These are phyloP conservation scores for Lysiphlebus fabarum DNA, from an alignment of 1,140 invertebrate species.

Conservation along the genomic window DNA sequence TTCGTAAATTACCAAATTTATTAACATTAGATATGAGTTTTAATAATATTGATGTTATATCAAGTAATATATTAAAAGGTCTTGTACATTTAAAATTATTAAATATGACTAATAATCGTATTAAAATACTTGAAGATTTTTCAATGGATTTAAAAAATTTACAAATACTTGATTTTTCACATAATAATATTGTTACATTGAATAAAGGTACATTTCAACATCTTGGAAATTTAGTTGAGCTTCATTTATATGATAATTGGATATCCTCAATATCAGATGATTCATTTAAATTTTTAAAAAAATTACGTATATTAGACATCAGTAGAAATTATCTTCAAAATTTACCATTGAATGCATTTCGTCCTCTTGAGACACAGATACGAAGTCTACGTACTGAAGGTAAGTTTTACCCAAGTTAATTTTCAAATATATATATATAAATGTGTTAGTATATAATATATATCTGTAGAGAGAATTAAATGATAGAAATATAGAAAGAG, in stretches of 20 bases:
- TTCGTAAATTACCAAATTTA: constrained; percentile 72
- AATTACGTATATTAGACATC: constrained; percentile 75
- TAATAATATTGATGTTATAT: constrained; percentile 80
- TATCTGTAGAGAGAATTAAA: no score
- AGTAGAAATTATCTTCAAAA: constrained; percentile 81
- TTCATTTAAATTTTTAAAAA: constrained; percentile 74
- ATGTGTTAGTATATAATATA: no score
- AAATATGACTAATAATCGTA: constrained; percentile 78
- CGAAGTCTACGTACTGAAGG: constrained; percentile 73
- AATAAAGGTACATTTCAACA: constrained; percentile 73
- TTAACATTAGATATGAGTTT: constrained; percentile 77
- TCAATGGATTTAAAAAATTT: constrained; percentile 72
- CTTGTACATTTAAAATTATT: constrained; percentile 68
- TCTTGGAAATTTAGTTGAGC: constrained; percentile 69
- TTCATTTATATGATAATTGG: constrained; percentile 79
- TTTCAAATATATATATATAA: background rate
- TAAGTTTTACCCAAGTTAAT: constrained; percentile 47
- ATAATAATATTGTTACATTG: constrained; percentile 76
- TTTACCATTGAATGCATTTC: constrained; percentile 72
- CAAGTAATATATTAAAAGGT: constrained; percentile 79
- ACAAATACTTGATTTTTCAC: constrained; percentile 77
- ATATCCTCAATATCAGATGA: constrained; percentile 75
- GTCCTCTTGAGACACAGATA: constrained; percentile 76
- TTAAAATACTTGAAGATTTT: constrained; percentile 81
- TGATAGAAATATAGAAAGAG: no score